Evolutionary conservation across 1,140 invertebrate genomes (phyloP).

Genomic region (Panagrolaimus sp.): DNA sequence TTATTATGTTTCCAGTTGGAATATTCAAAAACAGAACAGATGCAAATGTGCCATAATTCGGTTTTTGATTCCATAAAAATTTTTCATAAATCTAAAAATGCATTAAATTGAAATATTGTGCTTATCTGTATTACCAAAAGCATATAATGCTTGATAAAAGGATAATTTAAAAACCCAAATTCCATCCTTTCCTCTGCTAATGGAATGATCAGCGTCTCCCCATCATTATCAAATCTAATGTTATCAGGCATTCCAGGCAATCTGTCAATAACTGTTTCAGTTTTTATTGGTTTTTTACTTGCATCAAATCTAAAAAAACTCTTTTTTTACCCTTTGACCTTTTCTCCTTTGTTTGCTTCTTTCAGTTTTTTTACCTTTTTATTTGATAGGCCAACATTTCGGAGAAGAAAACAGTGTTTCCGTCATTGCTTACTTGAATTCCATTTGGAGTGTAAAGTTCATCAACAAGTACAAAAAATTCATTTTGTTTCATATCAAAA

Average conservation of each 20-base stretch:
- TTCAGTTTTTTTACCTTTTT: slow-evolving; percentile 1
- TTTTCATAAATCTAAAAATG: slow-evolving; percentile 1
- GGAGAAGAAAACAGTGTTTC: not conserved
- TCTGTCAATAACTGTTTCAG: slow-evolving; percentile 47
- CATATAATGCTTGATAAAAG: slow-evolving; percentile 7
- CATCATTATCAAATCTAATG: slow-evolving; percentile 39
- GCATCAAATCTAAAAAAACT: not conserved
- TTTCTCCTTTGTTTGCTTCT: not conserved
- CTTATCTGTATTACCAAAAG: not conserved
- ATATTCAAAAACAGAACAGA: not conserved
- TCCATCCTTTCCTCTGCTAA: slow-evolving; percentile 1
- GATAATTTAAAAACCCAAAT: not conserved
- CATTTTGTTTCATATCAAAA: not conserved
- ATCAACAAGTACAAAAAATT: not conserved
- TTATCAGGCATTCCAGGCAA: slow-evolving; percentile 59
- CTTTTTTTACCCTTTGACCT: not conserved
- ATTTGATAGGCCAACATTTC: slow-evolving; percentile 10
- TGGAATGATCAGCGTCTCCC: not conserved
- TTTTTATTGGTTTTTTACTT: not conserved
- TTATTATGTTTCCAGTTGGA: not conserved
- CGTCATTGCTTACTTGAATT: not conserved
- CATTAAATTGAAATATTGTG: not conserved
- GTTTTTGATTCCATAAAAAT: not conserved
- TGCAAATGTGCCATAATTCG: not conserved
- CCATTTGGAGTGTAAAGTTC: slow-evolving; percentile 7